Conservation (phyloP, 2,888 invertebrate genomes). For the Hirtodrosophila alboralis region DNA sequence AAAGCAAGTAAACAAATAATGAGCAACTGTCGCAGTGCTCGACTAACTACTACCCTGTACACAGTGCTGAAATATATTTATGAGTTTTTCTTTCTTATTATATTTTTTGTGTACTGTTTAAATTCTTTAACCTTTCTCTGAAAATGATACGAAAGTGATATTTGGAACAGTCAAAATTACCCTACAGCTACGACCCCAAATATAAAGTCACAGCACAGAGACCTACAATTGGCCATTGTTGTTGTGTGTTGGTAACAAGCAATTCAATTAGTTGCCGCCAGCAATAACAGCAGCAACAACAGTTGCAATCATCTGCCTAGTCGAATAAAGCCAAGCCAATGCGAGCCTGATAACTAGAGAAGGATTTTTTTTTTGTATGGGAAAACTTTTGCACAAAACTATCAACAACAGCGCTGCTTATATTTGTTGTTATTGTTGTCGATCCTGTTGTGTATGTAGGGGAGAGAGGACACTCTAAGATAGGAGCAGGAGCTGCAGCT, state of each 20-base stretch:
- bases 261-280: constrained; percentile 54
- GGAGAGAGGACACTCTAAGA: constrained; percentile 22
- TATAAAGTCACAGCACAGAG: constrained; percentile 2
- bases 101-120: no score
- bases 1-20: constrained; percentile 29
- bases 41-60: constrained; percentile 21
- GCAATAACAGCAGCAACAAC: constrained; percentile 36
- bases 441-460: not conserved
- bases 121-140: no score
- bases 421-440: constrained; percentile 31
- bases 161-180: not conserved
- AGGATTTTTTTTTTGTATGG: constrained; percentile 20
- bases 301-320: constrained; percentile 54
- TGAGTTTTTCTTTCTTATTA: no score
- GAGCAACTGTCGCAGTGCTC: not conserved
- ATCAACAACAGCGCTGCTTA: constrained; percentile 40
- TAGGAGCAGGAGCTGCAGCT: constrained; percentile 19
- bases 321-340: constrained; percentile 52
- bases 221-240: constrained; percentile 33
- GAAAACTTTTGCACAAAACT: constrained; percentile 55
- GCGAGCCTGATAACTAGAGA: constrained; percentile 53
- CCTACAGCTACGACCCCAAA: not conserved
- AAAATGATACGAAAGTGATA: not conserved
- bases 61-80: no score
- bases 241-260: constrained; percentile 50